Base-by-base conservation (phyloP, 2,888 invertebrate genomes). In the Phlogophora meticulosa region DNA sequence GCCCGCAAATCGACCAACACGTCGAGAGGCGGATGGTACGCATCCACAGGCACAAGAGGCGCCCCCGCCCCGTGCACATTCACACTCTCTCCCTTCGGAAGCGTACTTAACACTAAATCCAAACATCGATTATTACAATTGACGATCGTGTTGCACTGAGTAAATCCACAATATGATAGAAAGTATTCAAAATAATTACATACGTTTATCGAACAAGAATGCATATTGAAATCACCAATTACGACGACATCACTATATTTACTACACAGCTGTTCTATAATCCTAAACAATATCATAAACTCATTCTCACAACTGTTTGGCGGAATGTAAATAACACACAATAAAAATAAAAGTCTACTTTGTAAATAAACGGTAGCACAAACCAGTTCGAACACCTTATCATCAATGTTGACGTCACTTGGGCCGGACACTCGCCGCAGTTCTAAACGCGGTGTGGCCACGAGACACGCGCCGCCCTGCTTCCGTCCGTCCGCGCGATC, bases 401-500 rank as follows among this genome's bases (percentile, higher is more conserved):
- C 20, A 36, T 51, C 5, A 7, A 51, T 36, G 32, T 20, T 51
- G 17, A 34, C 20, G 17, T 20, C n/a, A 4, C 34, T 11, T 7
- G 36, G 17, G 20, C 34, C 17, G 1, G 13, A 9, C n/a, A 52
- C 52, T 15, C 38, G 9, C 9, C 48, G 48, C 28, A 32, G n/a
- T 28, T 28, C 48, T n/a, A 28, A 28, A n/a, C 48, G 48, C n/a
- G 28, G 48, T 28, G 48, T 32, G 28, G 48, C 48, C 32, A 43
- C 20, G 20, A 43, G 43, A 43, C 10, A 42, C 42, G 42, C 42
- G 0, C 17, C 17, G n/a, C 42, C 28, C 4, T 28, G 28, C 5
- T 28, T 28, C 5, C 28, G 28, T 5, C 28, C 28, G 5, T 17
- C 17, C n/a, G 42, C 45, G 22, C 15, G 28, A n/a, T 49, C 49